These are phyloP conservation scores for Solea senegalensis DNA, from an alignment of 2,113 vertebrate genomes.

Conservation along the genomic window DNA sequence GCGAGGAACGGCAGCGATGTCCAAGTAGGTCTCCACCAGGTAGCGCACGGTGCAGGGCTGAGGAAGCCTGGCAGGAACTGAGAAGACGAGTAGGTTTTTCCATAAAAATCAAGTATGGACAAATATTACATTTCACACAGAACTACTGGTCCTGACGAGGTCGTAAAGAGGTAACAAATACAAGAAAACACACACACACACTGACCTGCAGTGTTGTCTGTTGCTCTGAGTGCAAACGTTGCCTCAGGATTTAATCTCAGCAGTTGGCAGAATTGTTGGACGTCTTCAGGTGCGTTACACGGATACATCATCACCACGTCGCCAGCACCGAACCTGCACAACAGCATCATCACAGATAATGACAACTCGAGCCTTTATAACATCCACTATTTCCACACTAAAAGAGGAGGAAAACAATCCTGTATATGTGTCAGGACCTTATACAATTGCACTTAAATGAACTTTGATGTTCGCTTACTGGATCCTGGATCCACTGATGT, in stretches of 20 bases:
- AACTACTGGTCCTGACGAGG: not conserved
- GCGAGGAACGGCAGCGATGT: slow-evolving; percentile 87
- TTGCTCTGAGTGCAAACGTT: slow-evolving; percentile 80
- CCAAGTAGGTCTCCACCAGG: slow-evolving; percentile 87
- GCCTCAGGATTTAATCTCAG: slow-evolving; percentile 84
- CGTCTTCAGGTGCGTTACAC: slow-evolving; percentile 78
- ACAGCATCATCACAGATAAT: not conserved
- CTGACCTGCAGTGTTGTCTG: slow-evolving; percentile 74
- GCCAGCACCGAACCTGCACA: slow-evolving; percentile 84
- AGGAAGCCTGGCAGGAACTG: slow-evolving; percentile 80
- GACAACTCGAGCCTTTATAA: too few relatives aligned
- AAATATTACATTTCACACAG: not conserved
- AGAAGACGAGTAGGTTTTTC: not conserved
- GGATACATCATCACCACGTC: slow-evolving; percentile 90
- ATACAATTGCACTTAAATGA: too few relatives aligned
- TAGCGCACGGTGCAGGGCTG: slow-evolving; percentile 85
- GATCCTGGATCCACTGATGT: slow-evolving; percentile 86
- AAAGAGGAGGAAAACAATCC: too few relatives aligned
- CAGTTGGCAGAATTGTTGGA: slow-evolving; percentile 85
- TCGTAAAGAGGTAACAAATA: too few relatives aligned
- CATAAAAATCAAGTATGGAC: not conserved
- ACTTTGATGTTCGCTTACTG: slow-evolving; percentile 77
- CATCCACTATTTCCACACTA: too few relatives aligned
- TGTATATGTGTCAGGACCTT: too few relatives aligned
- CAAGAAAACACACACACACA: not conserved